Base-by-base conservation (phyloP, 2,113 vertebrate genomes). In the Paralichthys olivaceus region DNA sequence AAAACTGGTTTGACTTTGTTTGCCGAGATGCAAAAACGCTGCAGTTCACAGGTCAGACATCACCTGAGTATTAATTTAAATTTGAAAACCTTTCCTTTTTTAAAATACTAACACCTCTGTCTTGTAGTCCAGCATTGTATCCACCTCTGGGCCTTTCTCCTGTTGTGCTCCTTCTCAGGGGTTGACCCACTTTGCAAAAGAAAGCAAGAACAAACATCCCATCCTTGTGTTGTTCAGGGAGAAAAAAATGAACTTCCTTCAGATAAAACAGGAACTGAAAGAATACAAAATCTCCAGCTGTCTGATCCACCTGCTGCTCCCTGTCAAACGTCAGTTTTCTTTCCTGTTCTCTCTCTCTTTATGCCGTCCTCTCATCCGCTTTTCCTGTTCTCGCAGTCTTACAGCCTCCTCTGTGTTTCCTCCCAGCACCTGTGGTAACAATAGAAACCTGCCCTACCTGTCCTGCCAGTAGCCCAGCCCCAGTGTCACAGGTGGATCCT, bases 391-490 rank as follows among this genome's bases (percentile, higher is more conserved):
- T 26, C 20, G 37, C 63, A 34, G 51, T 63, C 60, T 59, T 14
- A 34, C 37, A 63, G 57, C n/a, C 23, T 69, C 69, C n/a, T 4
- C 4, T 12, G 53, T 69, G 61, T 3, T 60, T 40, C 59, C 14
- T 7, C 79, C 45, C 34, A 74, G 37, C 91, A 90, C 90, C 72
- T 85, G 87, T 53, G 26, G 81, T 77, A 81, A 92, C 88, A 91
- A 85, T 77, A 81, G 83, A 90, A 84, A 89, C 86, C 82, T 32
- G 76, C 85, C 80, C 87, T 88, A 94, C 93, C 94, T 90, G 91
- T 85, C 78, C 34, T 23, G 0, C 28, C 80, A 87, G 17, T 57
- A 68, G 58, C 64, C 88, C 87, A 69, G 28, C 83, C 45, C 55
- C 76, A 68, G 69, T 70, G 23, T 64, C 14, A 77, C 88, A 77